phyloP scores from a whole-genome alignment of 2,888 invertebrate species.

The Camptogramma bilineatum region DNA sequence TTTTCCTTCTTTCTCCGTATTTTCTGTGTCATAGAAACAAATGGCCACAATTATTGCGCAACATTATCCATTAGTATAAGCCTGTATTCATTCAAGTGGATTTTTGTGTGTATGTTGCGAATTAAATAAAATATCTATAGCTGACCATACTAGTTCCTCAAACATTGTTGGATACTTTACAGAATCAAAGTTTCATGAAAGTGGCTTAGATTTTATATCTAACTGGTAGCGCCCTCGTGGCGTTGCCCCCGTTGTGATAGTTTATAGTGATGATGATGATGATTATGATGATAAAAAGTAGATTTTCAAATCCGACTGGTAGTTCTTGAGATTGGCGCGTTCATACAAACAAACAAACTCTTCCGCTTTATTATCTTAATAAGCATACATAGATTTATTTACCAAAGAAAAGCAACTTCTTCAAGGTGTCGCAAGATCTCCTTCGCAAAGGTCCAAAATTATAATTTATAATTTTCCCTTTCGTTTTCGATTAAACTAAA shows the following conservation, averaged over 20 bases:
- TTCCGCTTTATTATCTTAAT: too few species aligned
- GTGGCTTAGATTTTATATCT: too few species aligned
- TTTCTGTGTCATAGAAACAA: constrained; percentile 18
- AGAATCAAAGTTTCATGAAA: too few species aligned
- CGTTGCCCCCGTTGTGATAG: too few species aligned
- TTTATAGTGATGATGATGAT: too few species aligned
- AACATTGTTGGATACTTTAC: too few species aligned
- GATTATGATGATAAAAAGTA: too few species aligned
- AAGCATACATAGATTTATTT: not conserved
- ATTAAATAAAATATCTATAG: constrained; percentile 2
- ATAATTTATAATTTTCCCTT: constrained; percentile 8
- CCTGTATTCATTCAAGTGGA: constrained; percentile 22
- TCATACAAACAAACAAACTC: too few species aligned
- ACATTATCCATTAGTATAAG: constrained; percentile 22
- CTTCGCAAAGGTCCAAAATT: not conserved
- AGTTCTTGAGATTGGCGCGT: too few species aligned
- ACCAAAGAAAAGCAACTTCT: not conserved
- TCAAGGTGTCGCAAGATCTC: not conserved
- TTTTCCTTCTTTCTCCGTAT: constrained; percentile 8
- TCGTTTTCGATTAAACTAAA: constrained; percentile 22
- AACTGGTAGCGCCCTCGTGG: too few species aligned
- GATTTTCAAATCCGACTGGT: too few species aligned
- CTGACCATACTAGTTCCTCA: too few species aligned
- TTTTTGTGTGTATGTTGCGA: constrained; percentile 13
- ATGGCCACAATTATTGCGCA: constrained; percentile 33